A percentile compares a stretch with the other conserved stretches of the same genome.
phyloP scores from a whole-genome alignment of 2,113 vertebrate genomes.

The Columbina picui region DNA sequence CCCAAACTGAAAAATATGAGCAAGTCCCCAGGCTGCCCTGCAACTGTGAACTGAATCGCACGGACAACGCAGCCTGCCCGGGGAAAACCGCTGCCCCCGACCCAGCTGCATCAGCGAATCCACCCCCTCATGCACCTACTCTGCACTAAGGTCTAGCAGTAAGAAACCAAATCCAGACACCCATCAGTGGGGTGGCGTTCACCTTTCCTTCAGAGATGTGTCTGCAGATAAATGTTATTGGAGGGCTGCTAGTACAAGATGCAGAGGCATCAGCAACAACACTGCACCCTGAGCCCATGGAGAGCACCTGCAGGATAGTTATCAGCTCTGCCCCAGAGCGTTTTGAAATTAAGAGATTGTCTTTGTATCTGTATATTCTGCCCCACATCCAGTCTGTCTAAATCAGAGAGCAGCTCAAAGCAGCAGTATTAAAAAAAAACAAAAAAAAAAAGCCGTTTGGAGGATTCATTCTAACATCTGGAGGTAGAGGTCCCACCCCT shows the following conservation, averaged over 20 bases:
- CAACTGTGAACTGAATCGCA: background rate
- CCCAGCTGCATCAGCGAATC: background rate
- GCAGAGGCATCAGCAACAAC: background rate
- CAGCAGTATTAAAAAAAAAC: constrained; percentile 6
- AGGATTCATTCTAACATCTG: constrained; percentile 59
- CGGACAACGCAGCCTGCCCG: background rate
- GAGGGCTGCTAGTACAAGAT: background rate
- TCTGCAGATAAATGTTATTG: background rate
- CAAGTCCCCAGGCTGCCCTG: background rate
- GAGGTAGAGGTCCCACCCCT: constrained; percentile 35
- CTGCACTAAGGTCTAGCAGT: background rate
- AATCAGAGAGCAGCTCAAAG: constrained; percentile 44
- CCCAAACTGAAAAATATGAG: background rate
- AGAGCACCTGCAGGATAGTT: background rate
- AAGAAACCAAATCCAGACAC: background rate
- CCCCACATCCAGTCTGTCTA: constrained; percentile 34
- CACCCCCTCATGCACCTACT: background rate
- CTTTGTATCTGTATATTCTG: background rate
- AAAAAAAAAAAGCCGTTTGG: background rate
- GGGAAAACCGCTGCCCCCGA: background rate
- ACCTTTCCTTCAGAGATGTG: background rate
- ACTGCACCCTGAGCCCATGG: background rate
- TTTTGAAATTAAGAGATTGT: constrained; percentile 14
- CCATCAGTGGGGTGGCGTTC: background rate
- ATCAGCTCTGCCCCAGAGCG: background rate